These are phyloP conservation scores for Leucozona laternaria DNA, from an alignment of 2,888 invertebrate species.

Conservation along the genomic window DNA sequence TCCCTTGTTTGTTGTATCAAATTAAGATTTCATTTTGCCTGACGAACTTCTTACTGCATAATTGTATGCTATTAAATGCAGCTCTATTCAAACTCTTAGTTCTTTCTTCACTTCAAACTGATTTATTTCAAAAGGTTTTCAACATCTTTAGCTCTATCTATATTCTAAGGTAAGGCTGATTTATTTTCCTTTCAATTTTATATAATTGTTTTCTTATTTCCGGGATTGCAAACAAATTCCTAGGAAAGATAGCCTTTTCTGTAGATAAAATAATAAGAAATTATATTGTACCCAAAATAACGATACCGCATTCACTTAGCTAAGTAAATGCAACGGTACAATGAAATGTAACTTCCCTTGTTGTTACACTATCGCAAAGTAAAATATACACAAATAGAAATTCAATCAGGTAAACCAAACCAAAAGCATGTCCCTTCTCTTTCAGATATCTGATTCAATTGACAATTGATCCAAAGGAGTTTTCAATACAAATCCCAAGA, in stretches of 20 bases:
- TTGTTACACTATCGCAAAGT: constrained; percentile 14
- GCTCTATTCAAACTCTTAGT: background rate
- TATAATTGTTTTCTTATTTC: constrained; percentile 38
- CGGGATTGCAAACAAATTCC: constrained; percentile 34
- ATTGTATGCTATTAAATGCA: background rate
- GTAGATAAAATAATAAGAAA: constrained; percentile 1
- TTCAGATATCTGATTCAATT: constrained; percentile 25
- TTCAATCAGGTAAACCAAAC: constrained; percentile 42
- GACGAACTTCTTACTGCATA: background rate
- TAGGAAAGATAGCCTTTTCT: constrained; percentile 24
- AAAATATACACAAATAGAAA: constrained; percentile 31
- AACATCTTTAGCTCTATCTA: background rate
- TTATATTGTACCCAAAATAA: constrained; percentile 27
- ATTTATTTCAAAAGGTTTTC: background rate
- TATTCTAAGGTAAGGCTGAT: background rate
- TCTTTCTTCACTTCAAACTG: background rate
- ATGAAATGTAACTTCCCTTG: constrained; percentile 34
- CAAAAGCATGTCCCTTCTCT: constrained; percentile 8
- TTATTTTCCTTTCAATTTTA: constrained; percentile 34
- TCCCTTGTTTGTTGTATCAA: background rate
- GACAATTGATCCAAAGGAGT: constrained; percentile 37
- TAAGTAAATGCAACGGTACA: constrained; percentile 48
- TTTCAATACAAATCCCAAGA: constrained; percentile 11
- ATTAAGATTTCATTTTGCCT: background rate
- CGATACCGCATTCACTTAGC: constrained; percentile 52